Base-by-base conservation (phyloP, 2,113 vertebrate genomes). In the Alligator sinensis region DNA sequence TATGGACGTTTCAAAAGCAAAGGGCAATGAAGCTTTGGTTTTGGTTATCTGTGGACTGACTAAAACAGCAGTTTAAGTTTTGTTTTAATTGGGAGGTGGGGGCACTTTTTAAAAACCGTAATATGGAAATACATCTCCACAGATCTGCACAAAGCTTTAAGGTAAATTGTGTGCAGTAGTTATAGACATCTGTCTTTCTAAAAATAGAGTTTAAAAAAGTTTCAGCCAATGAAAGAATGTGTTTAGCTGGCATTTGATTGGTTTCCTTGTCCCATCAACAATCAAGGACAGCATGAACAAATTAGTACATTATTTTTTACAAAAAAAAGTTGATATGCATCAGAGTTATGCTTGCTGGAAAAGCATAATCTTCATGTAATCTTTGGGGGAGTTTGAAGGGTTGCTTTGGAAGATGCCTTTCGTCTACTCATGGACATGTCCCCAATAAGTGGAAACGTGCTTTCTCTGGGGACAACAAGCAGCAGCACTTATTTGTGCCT, bases 221-320 rank as follows among this genome's bases (percentile, higher is more conserved):
- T 38, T 38, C 38, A 30, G 63, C 66, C 68, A 10, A 60, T 6
- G 82, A 15, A 77, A 78, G 30, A 2, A 1, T 34, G 22, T 88
- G 63, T 57, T 77, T 87, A 34, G 14, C 10, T 76, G 59, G 81
- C 68, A 94, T 79, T 68, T 63, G 84, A 55, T 61, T 14, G 21
- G 70, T 34, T 74, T 74, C 34, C 21, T 24, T 12, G 21, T 15
- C 70, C 21, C 5, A 74, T 74, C 70, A 74, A 18, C 24, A 74
- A 38, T 72, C 34, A 74, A 47, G 34, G 34, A 34, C 34, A 74
- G 22, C 6, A 47, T 74, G 34, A 21, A 72, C 57, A 61, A 94
- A 82, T 82, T 91, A 77, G 84, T 84, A 85, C 18, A 24, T 58
- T 72, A n/a, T 84, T 95, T 82, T 88, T 91, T 70, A 93, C 96